Evolutionary conservation across 2,113 vertebrate genomes (phyloP).

Genomic region (Lanius collurio): DNA sequence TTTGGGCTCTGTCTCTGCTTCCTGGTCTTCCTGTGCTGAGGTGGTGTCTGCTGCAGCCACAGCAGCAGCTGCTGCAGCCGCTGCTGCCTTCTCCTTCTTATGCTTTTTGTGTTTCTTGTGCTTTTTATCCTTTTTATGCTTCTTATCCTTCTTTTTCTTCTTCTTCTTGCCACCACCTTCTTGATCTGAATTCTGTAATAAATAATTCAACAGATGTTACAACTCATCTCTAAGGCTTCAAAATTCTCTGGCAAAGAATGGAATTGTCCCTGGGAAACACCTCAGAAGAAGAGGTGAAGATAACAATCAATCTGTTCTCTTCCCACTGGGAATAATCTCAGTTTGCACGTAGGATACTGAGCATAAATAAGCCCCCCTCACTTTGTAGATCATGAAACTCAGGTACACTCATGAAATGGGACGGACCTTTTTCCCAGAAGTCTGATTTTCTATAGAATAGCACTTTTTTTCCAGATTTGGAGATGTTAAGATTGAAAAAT

Average conservation of each 20-base stretch:
- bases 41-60: conserved; percentile 53
- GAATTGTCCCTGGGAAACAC: background rate
- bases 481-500: background rate
- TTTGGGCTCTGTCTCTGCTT: conserved; percentile 78
- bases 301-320: background rate
- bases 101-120: conserved; percentile 99
- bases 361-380: background rate
- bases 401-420: fast-evolving
- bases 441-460: fast-evolving
- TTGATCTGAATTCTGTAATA: conserved; percentile 87
- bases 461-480: background rate
- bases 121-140: conserved; percentile 98
- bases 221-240: background rate
- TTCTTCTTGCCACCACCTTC: conserved; percentile 93
- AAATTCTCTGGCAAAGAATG: background rate
- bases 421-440: background rate
- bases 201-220: background rate
- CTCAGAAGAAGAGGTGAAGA: background rate
- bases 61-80: background rate
- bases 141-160: conserved; percentile 98
- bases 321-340: background rate
- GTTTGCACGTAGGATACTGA: fast-evolving
- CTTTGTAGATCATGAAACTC: background rate
- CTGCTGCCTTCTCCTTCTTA: conserved; percentile 90
- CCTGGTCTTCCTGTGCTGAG: conserved; percentile 79